A percentile compares a stretch with the other conserved stretches of the same genome.
These are phyloP conservation scores for Rhinopomastus cyanomelas DNA, from an alignment of 2,113 vertebrate genomes.

Conservation along the genomic window DNA sequence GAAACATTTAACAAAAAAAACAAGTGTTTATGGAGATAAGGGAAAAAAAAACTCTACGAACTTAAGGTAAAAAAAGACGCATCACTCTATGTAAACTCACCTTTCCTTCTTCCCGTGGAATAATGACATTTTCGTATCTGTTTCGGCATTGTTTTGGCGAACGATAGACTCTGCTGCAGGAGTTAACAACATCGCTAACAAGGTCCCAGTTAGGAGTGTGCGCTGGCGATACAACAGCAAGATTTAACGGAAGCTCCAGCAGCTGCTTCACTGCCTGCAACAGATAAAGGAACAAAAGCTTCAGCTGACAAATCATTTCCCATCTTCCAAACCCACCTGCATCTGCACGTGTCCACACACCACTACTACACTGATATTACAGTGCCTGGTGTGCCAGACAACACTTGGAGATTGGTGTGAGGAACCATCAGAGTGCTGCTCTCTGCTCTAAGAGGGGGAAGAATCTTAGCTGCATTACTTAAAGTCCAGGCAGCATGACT, in stretches of 20 bases:
- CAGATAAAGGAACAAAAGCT: neutral
- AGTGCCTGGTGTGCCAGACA: neutral
- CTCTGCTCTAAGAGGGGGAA: neutral
- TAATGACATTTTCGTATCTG: slow-evolving; percentile 92
- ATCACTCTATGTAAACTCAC: slow-evolving; percentile 60
- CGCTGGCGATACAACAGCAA: slow-evolving; percentile 88
- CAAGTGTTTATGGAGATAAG: slow-evolving; percentile 41
- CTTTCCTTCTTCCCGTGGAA: slow-evolving; percentile 93
- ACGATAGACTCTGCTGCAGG: slow-evolving; percentile 92
- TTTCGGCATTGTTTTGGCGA: slow-evolving; percentile 92
- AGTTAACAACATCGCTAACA: slow-evolving; percentile 93
- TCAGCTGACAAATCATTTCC: neutral
- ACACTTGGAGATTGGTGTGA: neutral
- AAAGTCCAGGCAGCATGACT: neutral
- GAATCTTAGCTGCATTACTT: neutral
- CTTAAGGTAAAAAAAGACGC: neutral
- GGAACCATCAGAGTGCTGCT: neutral
- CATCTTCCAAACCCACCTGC: neutral
- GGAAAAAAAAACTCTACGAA: slow-evolving; percentile 29
- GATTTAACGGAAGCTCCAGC: slow-evolving; percentile 89
- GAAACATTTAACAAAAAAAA: slow-evolving; percentile 58
- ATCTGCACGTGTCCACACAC: neutral
- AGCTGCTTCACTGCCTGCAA: slow-evolving; percentile 89
- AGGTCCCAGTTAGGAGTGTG: slow-evolving; percentile 97
- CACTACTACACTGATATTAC: neutral